Base-by-base conservation (phyloP, 2,113 vertebrate species). In the Sorex araneus region DNA sequence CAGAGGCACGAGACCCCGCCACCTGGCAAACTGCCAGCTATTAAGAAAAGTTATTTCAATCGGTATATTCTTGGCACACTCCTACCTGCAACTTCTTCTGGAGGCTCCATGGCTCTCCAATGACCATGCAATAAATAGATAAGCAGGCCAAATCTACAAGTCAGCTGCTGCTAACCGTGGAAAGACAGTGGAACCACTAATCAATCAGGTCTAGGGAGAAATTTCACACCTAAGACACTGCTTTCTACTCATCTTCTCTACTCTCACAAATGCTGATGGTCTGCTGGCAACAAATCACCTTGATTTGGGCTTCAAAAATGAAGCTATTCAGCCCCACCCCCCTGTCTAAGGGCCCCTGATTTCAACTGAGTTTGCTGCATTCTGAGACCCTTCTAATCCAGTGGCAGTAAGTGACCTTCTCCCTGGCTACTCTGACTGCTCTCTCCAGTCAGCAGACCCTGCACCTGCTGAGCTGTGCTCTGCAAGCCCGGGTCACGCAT, bases 11-110 rank as follows among this genome's bases (percentile, higher is more conserved):
- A 83, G 74, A 84, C 73, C 76, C 40, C 3, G 1, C 32, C 74
- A 54, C 81, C 77, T 9, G 78, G 90, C 91, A 92, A 80, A 66
- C 71, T 89, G 77, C 63, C 87, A 92, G 75, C 43, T 60, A 74
- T 30, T 69, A 84, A 89, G 89, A 67, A 94, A 93, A 84, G 2
- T 77, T 89, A 85, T 92, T 87, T 87, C 57, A 94, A 45, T 85
- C 60, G 83, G 81, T 63, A 28, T 15, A 34, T 50, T 87, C 78
- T 91, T n/a, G 2, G 54, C 63, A 94, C 92, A 79, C 54, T 30
- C 11, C 32, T 80, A 77, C 69, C 74, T 76, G 18, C 23, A 89
- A 67, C 60, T 77, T 84, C 77, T 57, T 84, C 45, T 74, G 77
- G 54, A 95, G 89, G 67, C 77, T 10, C 66, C 25, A 9, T 83